A percentile compares a stretch with the other conserved stretches of the same genome.
phyloP scores from a whole-genome alignment of 2,888 invertebrate species.

The Orgyia antiqua region DNA sequence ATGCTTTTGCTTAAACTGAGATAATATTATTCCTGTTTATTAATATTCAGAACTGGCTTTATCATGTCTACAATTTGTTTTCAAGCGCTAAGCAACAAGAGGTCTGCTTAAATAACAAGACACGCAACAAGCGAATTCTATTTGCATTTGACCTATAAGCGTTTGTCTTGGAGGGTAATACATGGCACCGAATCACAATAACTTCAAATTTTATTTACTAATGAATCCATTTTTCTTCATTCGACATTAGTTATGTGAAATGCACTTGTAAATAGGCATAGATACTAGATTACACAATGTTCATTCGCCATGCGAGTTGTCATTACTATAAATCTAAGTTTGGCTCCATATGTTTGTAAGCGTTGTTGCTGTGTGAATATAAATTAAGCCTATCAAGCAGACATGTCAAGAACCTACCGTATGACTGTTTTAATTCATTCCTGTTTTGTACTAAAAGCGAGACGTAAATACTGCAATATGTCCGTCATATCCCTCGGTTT shows the following conservation, averaged over 20 bases:
- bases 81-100: conserved; percentile 49
- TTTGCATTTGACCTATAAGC: conserved; percentile 70
- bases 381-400: conserved; percentile 45
- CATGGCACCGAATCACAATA: conserved; percentile 13
- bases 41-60: conserved; percentile 64
- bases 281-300: conserved; percentile 12
- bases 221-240: conserved; percentile 6
- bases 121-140: conserved; percentile 65
- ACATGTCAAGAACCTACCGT: conserved; percentile 29
- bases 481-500: conserved; percentile 14
- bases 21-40: conserved; percentile 59
- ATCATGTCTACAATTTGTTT: conserved; percentile 65
- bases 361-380: conserved; percentile 47
- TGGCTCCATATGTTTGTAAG: conserved; percentile 41
- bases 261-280: conserved; percentile 11
- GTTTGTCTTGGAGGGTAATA: conserved; percentile 32
- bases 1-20: conserved; percentile 41
- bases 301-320: conserved; percentile 34
- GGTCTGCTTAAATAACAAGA: conserved; percentile 44
- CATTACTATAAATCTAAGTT: conserved; percentile 47
- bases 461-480: conserved; percentile 14
- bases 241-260: conserved; percentile 1
- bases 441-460: conserved; percentile 24
- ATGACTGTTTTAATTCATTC: conserved; percentile 24
- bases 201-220: conserved; percentile 9